Evolutionary conservation across 2,113 vertebrate species (phyloP).

Genomic region (Percina caprodes): DNA sequence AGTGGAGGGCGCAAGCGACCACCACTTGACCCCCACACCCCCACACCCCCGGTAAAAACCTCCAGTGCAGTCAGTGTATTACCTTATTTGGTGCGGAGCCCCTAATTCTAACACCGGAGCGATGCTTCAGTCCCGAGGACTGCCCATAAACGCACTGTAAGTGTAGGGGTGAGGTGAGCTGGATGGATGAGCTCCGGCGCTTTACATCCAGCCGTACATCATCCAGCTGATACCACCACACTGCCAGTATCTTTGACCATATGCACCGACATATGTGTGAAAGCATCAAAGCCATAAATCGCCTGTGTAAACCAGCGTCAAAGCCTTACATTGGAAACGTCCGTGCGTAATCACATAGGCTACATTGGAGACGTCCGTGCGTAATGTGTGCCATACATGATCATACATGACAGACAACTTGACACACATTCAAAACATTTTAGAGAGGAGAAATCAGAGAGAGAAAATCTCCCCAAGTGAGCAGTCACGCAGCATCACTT

Average conservation of each 20-base stretch:
- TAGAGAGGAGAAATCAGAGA: background rate
- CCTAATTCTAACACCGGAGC: slow-evolving; percentile 65
- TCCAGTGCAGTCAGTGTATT: slow-evolving; percentile 60
- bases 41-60: slow-evolving; percentile 35
- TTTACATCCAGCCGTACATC: background rate
- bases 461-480: background rate
- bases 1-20: slow-evolving; percentile 75
- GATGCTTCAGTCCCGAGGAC: slow-evolving; percentile 43
- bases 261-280: background rate
- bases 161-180: background rate
- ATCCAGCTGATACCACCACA: background rate
- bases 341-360: too few species aligned
- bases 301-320: background rate
- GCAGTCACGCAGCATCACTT: background rate
- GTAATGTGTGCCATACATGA: slow-evolving; percentile 1
- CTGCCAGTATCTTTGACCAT: background rate
- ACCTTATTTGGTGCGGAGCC: slow-evolving; percentile 85
- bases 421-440: background rate
- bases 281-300: background rate
- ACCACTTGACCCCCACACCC: slow-evolving; percentile 24
- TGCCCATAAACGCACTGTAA: slow-evolving; percentile 6
- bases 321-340: background rate
- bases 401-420: background rate
- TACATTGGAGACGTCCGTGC: background rate
- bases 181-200: background rate